Percentiles rank a stretch among this genome's conserved stretches.
These are phyloP conservation scores for Diachasmimorpha longicaudata DNA, from an alignment of 1,140 invertebrate species.

Conservation along the genomic window DNA sequence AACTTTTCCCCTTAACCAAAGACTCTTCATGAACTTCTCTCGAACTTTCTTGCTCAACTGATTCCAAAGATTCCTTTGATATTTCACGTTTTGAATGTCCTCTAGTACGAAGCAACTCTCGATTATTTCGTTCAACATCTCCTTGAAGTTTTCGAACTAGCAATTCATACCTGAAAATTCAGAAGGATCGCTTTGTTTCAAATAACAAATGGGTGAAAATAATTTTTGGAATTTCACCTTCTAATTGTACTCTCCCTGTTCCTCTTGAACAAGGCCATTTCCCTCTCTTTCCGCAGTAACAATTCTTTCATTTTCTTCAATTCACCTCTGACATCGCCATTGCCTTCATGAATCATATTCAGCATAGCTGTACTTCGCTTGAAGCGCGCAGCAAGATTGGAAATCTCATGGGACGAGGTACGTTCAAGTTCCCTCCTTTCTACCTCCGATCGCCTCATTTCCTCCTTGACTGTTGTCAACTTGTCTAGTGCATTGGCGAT, in stretches of 20 bases:
- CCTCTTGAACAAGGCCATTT: slow-evolving; percentile 39
- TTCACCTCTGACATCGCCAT: slow-evolving; percentile 34
- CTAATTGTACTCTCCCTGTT: slow-evolving; percentile 38
- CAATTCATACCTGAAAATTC: slow-evolving; percentile 30
- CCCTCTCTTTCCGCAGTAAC: slow-evolving; percentile 38
- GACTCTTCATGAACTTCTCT: slow-evolving; percentile 4
- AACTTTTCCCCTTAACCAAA: slow-evolving; percentile 12
- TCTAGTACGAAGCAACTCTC: slow-evolving; percentile 18
- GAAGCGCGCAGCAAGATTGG: slow-evolving; percentile 35
- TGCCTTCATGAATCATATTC: slow-evolving; percentile 34
- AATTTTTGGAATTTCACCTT: slow-evolving; percentile 32
- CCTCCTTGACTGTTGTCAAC: slow-evolving; percentile 35
- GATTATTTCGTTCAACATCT: slow-evolving; percentile 27
- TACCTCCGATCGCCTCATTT: slow-evolving; percentile 37
- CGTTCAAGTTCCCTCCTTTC: slow-evolving; percentile 38
- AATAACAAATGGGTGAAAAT: neutral
- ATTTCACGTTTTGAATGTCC: slow-evolving; percentile 16
- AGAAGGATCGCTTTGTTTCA: slow-evolving; percentile 21
- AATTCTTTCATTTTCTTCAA: slow-evolving; percentile 38
- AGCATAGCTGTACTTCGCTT: slow-evolving; percentile 40
- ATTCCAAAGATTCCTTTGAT: slow-evolving; percentile 20
- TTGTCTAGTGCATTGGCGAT: slow-evolving; percentile 34
- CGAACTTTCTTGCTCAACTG: slow-evolving; percentile 11
- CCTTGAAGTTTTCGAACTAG: slow-evolving; percentile 37
- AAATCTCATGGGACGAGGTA: slow-evolving; percentile 36